Base-by-base conservation (phyloP, 2,797 vertebrate genomes). In the Myotis vivesi region DNA sequence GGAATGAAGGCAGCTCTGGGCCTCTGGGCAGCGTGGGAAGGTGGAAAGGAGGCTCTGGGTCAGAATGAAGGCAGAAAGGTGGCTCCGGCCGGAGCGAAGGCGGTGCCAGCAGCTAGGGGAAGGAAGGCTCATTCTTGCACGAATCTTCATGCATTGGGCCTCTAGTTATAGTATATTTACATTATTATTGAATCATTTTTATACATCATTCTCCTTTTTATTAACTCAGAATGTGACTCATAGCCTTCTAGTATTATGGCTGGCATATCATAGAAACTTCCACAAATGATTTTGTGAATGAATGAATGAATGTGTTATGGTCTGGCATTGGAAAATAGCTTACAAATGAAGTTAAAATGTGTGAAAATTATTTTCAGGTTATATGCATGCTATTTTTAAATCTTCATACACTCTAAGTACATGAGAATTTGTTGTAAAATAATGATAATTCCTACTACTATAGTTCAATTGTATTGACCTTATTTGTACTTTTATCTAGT, bases 131-230 rank as follows among this genome's bases (percentile, higher is more conserved):
- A n/a, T n/a, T n/a, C n/a, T n/a, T n/a, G n/a, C n/a, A n/a, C n/a
- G n/a, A n/a, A n/a, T n/a, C n/a, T n/a, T n/a, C n/a, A n/a, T n/a
- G n/a, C n/a, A n/a, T n/a, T n/a, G n/a, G n/a, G n/a, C n/a, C n/a
- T n/a, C n/a, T n/a, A n/a, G n/a, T 79, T n/a, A 38, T 38, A 89
- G 2, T 13, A 79, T 10, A 82, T 93, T 77, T 71, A 3, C 46
- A 84, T 81, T 87, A 91, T 36, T 71, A 84, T n/a, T 91, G 2
- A 57, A 71, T 75, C 68, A 76, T 84, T 93, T 89, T 90, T 82
- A 87, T 53, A 15, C 0, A 6, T 36, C 1, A 71, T 59, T 94
- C 30, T 95, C 69, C 6, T 80, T 82, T 86, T 96, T 20, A 68
- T 33, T 41, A 16, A 38, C 33, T 64, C 22, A 57, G 17, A 87